These are phyloP conservation scores for Brachystomella parvula DNA, from an alignment of 1,140 invertebrate genomes.

Conservation along the genomic window DNA sequence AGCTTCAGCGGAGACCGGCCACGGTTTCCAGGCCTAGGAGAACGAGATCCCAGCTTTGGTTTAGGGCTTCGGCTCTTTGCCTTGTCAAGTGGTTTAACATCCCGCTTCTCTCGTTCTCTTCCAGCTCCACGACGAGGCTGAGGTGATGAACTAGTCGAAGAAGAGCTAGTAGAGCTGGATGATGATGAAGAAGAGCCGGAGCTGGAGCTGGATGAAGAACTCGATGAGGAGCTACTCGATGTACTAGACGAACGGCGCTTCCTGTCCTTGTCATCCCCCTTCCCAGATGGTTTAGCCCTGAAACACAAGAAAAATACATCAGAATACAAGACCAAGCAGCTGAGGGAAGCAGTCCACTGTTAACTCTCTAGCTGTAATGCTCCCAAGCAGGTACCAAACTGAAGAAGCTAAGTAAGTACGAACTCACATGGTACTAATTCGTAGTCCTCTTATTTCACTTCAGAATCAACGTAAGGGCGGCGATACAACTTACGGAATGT, in stretches of 20 bases:
- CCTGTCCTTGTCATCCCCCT: constrained; percentile 29
- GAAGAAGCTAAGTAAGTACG: too few species aligned
- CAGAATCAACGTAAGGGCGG: too few species aligned
- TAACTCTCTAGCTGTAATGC: too few species aligned
- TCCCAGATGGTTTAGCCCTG: constrained; percentile 27
- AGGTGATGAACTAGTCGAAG: constrained; percentile 23
- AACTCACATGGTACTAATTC: too few species aligned
- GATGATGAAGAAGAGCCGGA: constrained; percentile 27
- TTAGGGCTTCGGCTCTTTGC: constrained; percentile 23
- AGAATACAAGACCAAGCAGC: not conserved
- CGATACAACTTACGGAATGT: too few species aligned
- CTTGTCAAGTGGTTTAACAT: constrained; percentile 19
- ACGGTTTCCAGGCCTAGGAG: constrained; percentile 16
- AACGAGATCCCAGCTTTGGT: constrained; percentile 16
- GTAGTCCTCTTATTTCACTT: too few species aligned
- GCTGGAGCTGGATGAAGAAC: constrained; percentile 17
- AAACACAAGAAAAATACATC: not conserved
- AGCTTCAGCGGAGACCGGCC: constrained; percentile 5
- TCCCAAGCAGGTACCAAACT: too few species aligned
- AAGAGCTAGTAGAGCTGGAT: constrained; percentile 31
- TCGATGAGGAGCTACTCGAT: constrained; percentile 30
- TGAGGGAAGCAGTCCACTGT: not conserved
- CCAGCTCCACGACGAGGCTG: constrained; percentile 17
- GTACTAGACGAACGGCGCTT: constrained; percentile 28
- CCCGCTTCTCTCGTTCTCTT: constrained; percentile 17